These are phyloP conservation scores for Ceratosolen fusciceps DNA, from an alignment of 1,140 invertebrate species.

Conservation along the genomic window DNA sequence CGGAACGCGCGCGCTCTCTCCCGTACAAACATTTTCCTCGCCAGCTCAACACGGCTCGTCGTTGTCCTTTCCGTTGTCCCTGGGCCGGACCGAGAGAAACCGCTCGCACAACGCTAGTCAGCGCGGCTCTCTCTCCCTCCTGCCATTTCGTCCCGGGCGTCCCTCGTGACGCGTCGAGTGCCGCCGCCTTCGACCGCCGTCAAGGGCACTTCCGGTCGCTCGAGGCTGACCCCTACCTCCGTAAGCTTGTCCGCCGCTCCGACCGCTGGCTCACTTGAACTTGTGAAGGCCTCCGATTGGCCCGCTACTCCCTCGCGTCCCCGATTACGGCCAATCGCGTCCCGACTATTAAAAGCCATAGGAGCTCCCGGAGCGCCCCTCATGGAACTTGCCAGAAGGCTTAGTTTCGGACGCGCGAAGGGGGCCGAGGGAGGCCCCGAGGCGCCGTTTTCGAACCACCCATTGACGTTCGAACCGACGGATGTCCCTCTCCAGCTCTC, in stretches of 20 bases:
- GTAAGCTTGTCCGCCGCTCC: background rate
- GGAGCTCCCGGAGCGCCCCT: background rate
- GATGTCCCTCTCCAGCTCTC: too few species aligned
- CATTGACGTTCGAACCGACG: too few species aligned
- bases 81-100: background rate
- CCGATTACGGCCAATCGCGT: conserved; percentile 4
- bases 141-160: background rate
- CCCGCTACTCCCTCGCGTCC: background rate
- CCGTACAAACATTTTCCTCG: background rate
- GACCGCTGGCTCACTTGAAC: background rate
- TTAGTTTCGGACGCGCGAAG: too few species aligned
- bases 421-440: background rate
- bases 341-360: background rate
- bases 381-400: conserved; percentile 40
- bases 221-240: too few species aligned
- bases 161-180: background rate
- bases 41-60: background rate
- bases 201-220: conserved; percentile 35
- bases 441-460: too few species aligned
- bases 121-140: background rate
- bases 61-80: conserved; percentile 25
- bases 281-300: too few species aligned
- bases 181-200: background rate
- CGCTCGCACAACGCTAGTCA: conserved; percentile 35
- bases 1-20: background rate